Evolutionary conservation across 1,140 invertebrate species (phyloP), one percentile per base, ranked within the genome.

Genomic region (Coelopa frigida): DNA sequence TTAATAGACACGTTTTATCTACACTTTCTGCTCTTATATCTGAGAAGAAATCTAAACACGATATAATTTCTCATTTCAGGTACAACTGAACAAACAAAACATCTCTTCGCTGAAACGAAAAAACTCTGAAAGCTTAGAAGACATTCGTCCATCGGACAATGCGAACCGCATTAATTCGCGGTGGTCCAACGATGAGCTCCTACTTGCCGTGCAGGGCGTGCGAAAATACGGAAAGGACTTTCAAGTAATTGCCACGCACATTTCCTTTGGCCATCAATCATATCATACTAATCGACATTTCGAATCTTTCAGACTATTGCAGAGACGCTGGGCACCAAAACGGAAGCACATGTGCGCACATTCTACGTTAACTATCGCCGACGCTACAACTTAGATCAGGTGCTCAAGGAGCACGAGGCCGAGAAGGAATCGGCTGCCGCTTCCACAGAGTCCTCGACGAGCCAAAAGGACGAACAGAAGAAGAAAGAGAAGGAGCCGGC

Each of bases 201-300:
- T 94, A 7, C 72, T 97, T 46, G 93, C 89, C 10, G 86, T 95
- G 22, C 87, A 95, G 71, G 93, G 89, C 68, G 83, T 97, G 26
- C 77, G 90, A 35, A 92, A 93, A 70, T 96, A 92, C 73, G 94
- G 94, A 56, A 94, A 92, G 74, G 87, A 97, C 70, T 97, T 94
- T 73, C 84, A 89, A 71, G 65, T 68, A 42, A 53, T 55, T 56
- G 4, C 11, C 33, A 27, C n/a, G n/a, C n/a, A n/a, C n/a, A 1
- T 8, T 6, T 7, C 23, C 10, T 27, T 11, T 14, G 11, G 12
- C n/a, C 3, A 10, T n/a, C 10, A 44, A 15, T 27, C n/a, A n/a
- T 20, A 23, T 29, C 27, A n/a, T n/a, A n/a, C n/a, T n/a, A n/a
- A n/a, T n/a, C n/a, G n/a, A n/a, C n/a, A n/a, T n/a, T n/a, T n/a